These are phyloP conservation scores for Myocastor coypus DNA, from an alignment of 2,113 vertebrate genomes.

Conservation along the genomic window DNA sequence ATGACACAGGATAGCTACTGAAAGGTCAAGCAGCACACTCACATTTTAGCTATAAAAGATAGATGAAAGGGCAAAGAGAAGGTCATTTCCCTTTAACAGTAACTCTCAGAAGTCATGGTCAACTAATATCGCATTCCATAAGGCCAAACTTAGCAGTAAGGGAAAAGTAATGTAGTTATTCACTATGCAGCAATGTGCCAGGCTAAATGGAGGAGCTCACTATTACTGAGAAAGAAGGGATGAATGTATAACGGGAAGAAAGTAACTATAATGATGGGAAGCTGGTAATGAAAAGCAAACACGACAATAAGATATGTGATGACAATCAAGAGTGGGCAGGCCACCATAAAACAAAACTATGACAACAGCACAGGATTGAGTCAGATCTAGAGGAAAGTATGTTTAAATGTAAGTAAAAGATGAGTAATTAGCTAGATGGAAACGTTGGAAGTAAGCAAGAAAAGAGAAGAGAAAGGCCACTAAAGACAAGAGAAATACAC, in stretches of 20 bases:
- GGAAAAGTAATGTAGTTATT: not conserved
- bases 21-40: not conserved
- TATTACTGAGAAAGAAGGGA: slow-evolving; percentile 36
- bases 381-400: not conserved
- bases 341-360: not conserved
- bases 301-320: not conserved
- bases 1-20: not conserved
- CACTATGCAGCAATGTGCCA: not conserved
- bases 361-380: not conserved
- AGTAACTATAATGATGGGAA: not conserved
- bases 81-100: not conserved
- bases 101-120: not conserved
- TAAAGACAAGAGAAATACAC: not conserved
- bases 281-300: not conserved
- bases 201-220: not conserved
- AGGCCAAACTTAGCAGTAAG: not conserved
- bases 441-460: not conserved
- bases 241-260: not conserved
- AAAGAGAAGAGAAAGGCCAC: not conserved
- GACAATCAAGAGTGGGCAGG: not conserved
- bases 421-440: not conserved
- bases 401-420: slow-evolving; percentile 17
- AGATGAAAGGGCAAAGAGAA: not conserved
- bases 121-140: not conserved
- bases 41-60: not conserved